A percentile compares a stretch with the other conserved stretches of the same genome.
These are phyloP conservation scores for Mystacides longicornis DNA, from an alignment of 2,888 invertebrate genomes.

Conservation along the genomic window DNA sequence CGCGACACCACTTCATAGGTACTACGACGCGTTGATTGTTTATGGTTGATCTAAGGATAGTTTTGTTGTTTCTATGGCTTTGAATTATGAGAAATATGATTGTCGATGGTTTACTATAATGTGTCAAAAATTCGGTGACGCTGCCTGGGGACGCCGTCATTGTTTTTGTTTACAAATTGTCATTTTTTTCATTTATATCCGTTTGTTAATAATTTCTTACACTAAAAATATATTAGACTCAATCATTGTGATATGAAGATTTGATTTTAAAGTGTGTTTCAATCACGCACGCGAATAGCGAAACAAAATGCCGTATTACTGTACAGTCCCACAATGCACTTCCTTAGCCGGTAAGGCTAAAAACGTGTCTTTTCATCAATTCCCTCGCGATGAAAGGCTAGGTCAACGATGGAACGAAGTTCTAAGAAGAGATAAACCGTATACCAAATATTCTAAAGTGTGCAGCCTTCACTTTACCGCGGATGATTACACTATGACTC, in stretches of 20 bases:
- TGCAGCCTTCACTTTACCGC: slow-evolving; percentile 45
- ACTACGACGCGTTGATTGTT: no score
- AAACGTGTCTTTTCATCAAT: slow-evolving; percentile 46
- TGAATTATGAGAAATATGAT: background rate
- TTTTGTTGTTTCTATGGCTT: no score
- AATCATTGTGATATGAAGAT: background rate
- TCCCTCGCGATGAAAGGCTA: slow-evolving; percentile 41
- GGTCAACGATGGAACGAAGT: slow-evolving; percentile 44
- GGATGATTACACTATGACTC: slow-evolving; percentile 43
- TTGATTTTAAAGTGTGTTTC: background rate
- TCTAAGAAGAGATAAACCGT: slow-evolving; percentile 44
- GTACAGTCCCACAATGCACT: slow-evolving; percentile 46
- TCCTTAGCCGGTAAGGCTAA: slow-evolving; percentile 48
- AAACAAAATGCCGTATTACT: slow-evolving; percentile 43
- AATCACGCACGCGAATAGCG: background rate
- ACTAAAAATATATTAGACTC: background rate
- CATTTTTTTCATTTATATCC: slow-evolving; percentile 3
- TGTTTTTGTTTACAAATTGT: slow-evolving; percentile 21
- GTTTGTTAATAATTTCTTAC: background rate
- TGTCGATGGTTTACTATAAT: slow-evolving; percentile 16
- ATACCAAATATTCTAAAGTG: slow-evolving; percentile 48
- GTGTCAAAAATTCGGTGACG: slow-evolving; percentile 14
- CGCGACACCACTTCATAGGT: no score
- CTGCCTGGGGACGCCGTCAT: slow-evolving; percentile 16
- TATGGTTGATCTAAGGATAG: no score